These are phyloP conservation scores for Dyspetes luteomarginatus DNA, from an alignment of 2,888 invertebrate genomes.

Conservation along the genomic window DNA sequence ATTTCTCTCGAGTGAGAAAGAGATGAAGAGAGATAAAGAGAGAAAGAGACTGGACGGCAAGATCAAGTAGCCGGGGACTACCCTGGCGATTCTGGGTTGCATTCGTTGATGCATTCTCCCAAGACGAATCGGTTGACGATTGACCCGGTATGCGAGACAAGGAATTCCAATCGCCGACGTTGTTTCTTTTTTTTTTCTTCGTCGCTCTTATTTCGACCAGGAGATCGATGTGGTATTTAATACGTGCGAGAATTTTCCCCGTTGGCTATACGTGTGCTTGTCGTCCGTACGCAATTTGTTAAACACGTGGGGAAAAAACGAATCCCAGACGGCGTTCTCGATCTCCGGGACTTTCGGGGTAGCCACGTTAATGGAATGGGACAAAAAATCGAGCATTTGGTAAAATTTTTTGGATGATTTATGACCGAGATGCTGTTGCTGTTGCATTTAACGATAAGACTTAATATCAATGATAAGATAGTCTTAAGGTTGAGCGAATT, in stretches of 20 bases:
- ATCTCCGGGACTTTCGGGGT: too few species aligned
- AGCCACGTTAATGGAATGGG: too few species aligned
- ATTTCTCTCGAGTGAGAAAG: background rate
- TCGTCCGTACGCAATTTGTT: constrained; percentile 30
- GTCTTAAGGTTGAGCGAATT: too few species aligned
- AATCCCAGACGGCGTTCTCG: too few species aligned
- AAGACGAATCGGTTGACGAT: constrained; percentile 67
- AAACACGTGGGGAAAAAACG: background rate
- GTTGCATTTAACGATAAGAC: too few species aligned
- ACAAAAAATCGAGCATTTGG: too few species aligned
- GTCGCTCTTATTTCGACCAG: constrained; percentile 28
- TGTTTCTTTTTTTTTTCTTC: constrained; percentile 9
- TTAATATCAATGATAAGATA: too few species aligned
- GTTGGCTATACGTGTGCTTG: background rate
- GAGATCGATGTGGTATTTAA: constrained; percentile 4
- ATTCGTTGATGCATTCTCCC: constrained; percentile 62
- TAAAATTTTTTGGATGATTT: too few species aligned
- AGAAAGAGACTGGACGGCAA: constrained; percentile 42
- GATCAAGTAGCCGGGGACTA: constrained; percentile 40
- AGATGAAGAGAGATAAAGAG: constrained; percentile 12
- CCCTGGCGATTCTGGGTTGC: constrained; percentile 38
- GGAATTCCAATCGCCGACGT: constrained; percentile 68
- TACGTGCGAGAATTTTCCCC: constrained; percentile 30
- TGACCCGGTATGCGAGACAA: constrained; percentile 78
- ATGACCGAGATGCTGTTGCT: too few species aligned